These are phyloP conservation scores for Ptiloglossa arizonensis DNA, from an alignment of 1,140 invertebrate species.

Conservation along the genomic window DNA sequence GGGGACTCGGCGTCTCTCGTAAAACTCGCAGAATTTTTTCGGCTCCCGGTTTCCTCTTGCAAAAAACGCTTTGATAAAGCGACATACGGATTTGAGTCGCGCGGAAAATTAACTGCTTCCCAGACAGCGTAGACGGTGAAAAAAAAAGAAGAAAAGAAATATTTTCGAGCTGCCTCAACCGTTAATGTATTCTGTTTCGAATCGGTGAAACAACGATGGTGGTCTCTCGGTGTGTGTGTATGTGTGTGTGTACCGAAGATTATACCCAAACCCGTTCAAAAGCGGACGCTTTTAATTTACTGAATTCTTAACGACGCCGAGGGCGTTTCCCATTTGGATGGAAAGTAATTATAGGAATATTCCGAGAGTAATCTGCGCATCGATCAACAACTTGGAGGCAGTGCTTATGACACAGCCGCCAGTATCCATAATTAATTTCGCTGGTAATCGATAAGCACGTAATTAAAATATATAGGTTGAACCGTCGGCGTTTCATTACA, in stretches of 20 bases:
- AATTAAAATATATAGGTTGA: constrained; percentile 33
- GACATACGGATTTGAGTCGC: constrained; percentile 27
- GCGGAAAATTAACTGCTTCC: constrained; percentile 32
- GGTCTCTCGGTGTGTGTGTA: background rate
- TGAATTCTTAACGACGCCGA: constrained; percentile 18
- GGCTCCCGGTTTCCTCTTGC: background rate
- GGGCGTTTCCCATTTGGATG: background rate
- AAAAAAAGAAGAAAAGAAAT: constrained; percentile 38
- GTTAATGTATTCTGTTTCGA: constrained; percentile 34
- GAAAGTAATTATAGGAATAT: constrained; percentile 45
- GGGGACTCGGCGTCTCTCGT: background rate
- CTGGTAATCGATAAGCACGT: constrained; percentile 9
- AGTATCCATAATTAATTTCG: constrained; percentile 42
- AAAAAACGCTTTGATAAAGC: constrained; percentile 43
- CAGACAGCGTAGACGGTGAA: too few relatives aligned
- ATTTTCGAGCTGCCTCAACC: background rate
- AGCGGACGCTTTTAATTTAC: constrained; percentile 26
- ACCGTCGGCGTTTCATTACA: background rate
- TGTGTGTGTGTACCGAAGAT: background rate
- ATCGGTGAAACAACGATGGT: constrained; percentile 16
- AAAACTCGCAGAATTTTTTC: constrained; percentile 29
- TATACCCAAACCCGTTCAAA: background rate
- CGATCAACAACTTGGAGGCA: constrained; percentile 33
- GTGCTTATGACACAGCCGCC: constrained; percentile 24
- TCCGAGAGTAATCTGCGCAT: constrained; percentile 27